phyloP scores from a whole-genome alignment of 37 sponge, comb jelly and placozoan genomes.

The Axinella damicornis region DNA sequence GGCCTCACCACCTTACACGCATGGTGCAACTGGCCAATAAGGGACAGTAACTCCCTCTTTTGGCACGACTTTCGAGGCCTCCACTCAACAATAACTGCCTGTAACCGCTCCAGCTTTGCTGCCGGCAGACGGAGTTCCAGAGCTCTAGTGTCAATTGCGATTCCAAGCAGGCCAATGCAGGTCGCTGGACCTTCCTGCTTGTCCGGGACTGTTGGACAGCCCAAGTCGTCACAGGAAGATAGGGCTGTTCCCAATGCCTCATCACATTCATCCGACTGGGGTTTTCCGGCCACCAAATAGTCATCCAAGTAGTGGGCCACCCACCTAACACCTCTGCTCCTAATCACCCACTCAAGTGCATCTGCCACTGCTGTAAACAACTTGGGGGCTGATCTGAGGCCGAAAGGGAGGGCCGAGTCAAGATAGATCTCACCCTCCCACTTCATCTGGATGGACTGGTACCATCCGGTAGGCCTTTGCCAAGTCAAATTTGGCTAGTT shows the following conservation, averaged over 20 bases:
- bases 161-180: no score
- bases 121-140: no score
- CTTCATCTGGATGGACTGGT: conserved; percentile 13
- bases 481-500: conserved; percentile 28
- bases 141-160: no score
- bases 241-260: no score
- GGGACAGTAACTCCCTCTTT: conserved; percentile 12
- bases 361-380: conserved; percentile 23
- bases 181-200: no score
- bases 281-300: no score
- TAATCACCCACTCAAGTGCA: conserved; percentile 4
- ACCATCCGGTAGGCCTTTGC: conserved; percentile 17
- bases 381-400: conserved; percentile 14
- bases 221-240: no score
- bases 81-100: no score
- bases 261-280: no score
- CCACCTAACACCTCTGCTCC: neutral
- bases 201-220: no score
- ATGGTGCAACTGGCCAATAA: conserved; percentile 13
- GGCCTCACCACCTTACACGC: conserved; percentile 31
- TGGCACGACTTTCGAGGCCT: neutral
- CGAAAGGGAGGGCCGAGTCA: conserved; percentile 5
- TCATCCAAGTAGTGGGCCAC: no score
- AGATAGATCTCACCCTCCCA: neutral
- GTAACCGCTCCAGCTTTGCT: no score